These are phyloP conservation scores for Agonopterix heracliana DNA, from an alignment of 2,888 invertebrate genomes.

Conservation along the genomic window DNA sequence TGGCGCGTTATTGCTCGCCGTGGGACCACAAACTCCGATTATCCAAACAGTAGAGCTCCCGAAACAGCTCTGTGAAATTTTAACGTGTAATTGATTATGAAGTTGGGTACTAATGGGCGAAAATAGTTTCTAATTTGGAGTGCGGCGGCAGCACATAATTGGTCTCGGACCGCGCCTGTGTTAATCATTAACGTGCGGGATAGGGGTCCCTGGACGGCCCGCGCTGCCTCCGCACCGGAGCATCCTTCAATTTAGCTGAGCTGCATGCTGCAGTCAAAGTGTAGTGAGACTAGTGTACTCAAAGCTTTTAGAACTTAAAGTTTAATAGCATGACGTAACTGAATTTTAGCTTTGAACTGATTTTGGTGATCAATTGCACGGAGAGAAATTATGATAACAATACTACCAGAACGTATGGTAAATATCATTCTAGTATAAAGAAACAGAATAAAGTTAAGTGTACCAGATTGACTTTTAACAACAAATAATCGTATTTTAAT, in stretches of 20 bases:
- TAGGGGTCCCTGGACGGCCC: slow-evolving; percentile 38
- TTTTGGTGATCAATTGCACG: too few species aligned
- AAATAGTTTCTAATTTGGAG: slow-evolving; percentile 75
- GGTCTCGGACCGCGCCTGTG: slow-evolving; percentile 62
- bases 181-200: slow-evolving; percentile 62
- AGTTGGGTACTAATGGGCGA: slow-evolving; percentile 72
- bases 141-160: slow-evolving; percentile 42
- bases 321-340: too few species aligned
- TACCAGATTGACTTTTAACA: too few species aligned
- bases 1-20: slow-evolving; percentile 62
- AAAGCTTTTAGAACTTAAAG: too few species aligned
- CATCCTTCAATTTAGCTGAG: slow-evolving; percentile 43
- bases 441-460: too few species aligned
- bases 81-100: slow-evolving; percentile 75
- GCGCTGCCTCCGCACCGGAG: slow-evolving; percentile 15
- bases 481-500: too few species aligned
- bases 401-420: too few species aligned
- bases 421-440: too few species aligned
- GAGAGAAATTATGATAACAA: too few species aligned
- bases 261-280: slow-evolving; percentile 4
- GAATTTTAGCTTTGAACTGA: too few species aligned
- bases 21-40: slow-evolving; percentile 75
- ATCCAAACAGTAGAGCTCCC: slow-evolving; percentile 65
- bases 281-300: too few species aligned
- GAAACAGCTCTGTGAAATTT: slow-evolving; percentile 69